Conservation (phyloP, 2,797 vertebrate species). For the Galago senegalensis region DNA sequence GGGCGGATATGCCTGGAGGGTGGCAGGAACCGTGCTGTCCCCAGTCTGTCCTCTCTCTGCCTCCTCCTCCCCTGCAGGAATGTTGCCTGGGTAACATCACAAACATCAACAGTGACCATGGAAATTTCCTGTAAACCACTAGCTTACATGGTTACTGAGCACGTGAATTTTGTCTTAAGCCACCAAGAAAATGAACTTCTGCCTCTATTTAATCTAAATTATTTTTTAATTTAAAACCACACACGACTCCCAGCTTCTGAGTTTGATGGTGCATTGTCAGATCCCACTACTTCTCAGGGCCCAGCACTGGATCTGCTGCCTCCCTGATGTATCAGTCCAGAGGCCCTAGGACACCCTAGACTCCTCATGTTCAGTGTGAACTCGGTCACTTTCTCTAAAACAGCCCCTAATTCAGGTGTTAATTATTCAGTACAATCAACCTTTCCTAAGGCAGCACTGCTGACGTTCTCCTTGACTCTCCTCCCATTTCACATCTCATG, state of each 20-base stretch:
- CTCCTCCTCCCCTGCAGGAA: neutral
- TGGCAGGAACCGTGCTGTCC: neutral
- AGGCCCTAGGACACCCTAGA: neutral
- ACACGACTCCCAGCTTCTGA: neutral
- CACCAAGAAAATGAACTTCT: neutral
- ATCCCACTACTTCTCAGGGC: neutral
- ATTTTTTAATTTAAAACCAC: neutral
- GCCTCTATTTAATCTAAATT: neutral
- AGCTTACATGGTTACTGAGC: neutral
- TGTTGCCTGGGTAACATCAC: neutral
- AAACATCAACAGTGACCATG: neutral
- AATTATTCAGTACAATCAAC: neutral
- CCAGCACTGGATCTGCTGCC: neutral
- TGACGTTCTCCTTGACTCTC: neutral
- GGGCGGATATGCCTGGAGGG: neutral
- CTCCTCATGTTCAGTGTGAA: neutral
- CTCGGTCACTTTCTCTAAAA: neutral
- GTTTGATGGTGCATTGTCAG: neutral
- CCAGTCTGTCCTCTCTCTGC: neutral
- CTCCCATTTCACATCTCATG: neutral
- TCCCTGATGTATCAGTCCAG: neutral
- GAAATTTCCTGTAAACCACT: neutral
- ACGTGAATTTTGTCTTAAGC: neutral
- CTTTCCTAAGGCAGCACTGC: neutral
- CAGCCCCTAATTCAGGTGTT: neutral